phyloP scores from a whole-genome alignment of 23 tunicate species.

The Corella eumyota region DNA sequence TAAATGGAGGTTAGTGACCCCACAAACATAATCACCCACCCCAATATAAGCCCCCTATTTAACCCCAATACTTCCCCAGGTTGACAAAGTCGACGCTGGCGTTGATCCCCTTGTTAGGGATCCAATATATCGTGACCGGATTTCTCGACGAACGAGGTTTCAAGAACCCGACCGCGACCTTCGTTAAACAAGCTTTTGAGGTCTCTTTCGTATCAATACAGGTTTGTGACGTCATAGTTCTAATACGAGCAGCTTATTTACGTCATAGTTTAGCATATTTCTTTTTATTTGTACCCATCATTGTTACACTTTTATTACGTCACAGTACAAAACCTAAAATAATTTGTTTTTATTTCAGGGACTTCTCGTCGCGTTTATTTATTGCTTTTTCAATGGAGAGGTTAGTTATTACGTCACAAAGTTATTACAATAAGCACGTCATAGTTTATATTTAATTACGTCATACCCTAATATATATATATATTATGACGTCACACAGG shows the following conservation, averaged over 20 bases:
- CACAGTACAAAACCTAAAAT: too few species aligned
- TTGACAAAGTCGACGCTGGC: constrained; percentile 64
- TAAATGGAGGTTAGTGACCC: constrained; percentile 33
- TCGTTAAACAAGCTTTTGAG: constrained; percentile 18
- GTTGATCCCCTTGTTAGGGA: constrained; percentile 52
- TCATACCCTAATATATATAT: too few species aligned
- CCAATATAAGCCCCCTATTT: background rate
- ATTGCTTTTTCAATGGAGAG: constrained; percentile 39
- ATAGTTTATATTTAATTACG: too few species aligned
- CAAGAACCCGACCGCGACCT: constrained; percentile 15
- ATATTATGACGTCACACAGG: too few species aligned
- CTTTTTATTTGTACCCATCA: background rate
- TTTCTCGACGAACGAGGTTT: background rate
- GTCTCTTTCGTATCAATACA: constrained; percentile 15
- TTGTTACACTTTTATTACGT: too few species aligned
- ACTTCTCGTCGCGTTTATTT: constrained; percentile 26
- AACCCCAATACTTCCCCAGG: constrained; percentile 9
- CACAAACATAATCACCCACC: background rate
- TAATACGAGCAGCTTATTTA: background rate
- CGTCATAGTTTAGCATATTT: background rate
- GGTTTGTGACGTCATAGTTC: constrained; percentile 2
- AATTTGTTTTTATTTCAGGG: constrained; percentile 24
- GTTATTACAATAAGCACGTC: too few species aligned
- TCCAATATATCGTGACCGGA: constrained; percentile 33
- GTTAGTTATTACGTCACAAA: too few species aligned